Evolutionary conservation across 2,113 vertebrate species (phyloP).

Genomic region (Pyrgilauda ruficollis): DNA sequence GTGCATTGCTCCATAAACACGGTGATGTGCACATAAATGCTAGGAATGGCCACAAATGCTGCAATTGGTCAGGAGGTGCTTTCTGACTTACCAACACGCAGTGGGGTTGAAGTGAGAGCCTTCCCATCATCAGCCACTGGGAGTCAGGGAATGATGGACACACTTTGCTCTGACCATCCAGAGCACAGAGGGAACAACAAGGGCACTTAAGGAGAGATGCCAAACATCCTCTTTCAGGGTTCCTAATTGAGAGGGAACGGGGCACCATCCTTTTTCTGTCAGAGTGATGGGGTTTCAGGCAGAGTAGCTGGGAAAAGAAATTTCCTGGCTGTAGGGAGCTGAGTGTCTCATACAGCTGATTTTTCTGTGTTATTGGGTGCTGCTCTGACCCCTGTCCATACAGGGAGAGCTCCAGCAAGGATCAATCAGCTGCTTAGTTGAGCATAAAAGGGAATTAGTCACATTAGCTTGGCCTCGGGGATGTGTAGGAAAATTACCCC

Average conservation of each 20-base stretch:
- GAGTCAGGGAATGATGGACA: fast-evolving
- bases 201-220: background rate
- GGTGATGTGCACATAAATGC: background rate
- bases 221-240: background rate
- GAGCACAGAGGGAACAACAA: background rate
- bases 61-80: background rate
- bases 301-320: background rate
- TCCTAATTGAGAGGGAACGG: background rate
- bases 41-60: background rate
- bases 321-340: background rate
- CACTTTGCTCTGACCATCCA: background rate
- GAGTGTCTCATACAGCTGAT: background rate
- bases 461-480: background rate
- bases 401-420: background rate
- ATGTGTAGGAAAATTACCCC: background rate
- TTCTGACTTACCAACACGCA: background rate
- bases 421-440: slow-evolving; percentile 30
- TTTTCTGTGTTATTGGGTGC: background rate
- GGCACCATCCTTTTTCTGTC: background rate
- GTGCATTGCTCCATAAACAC: background rate
- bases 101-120: background rate
- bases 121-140: background rate
- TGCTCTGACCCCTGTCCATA: background rate
- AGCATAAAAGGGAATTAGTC: background rate
- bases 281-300: background rate